Percentiles rank a stretch among this genome's conserved stretches.
These are phyloP conservation scores for Tipula vernalis DNA, from an alignment of 2,888 invertebrate species.

Conservation along the genomic window DNA sequence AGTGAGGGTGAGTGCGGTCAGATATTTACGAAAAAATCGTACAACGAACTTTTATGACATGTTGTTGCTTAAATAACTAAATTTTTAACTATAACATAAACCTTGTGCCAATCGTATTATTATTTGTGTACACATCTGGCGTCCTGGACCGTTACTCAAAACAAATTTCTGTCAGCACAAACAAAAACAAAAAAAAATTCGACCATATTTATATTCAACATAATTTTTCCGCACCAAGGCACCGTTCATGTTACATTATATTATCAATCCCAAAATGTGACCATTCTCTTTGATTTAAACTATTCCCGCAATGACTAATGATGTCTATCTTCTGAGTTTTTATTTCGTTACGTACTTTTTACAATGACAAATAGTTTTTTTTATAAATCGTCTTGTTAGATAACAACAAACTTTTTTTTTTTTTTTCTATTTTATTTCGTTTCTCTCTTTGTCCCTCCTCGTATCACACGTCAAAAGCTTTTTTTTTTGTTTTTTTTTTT, in stretches of 20 bases:
- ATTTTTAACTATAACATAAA: too few species aligned
- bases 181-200: background rate
- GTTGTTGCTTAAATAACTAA: too few species aligned
- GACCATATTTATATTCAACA: background rate
- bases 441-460: background rate
- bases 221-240: background rate
- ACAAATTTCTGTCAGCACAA: background rate
- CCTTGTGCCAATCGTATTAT: background rate
- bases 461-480: background rate
- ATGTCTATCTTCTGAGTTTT: background rate
- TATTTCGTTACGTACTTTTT: background rate
- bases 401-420: background rate
- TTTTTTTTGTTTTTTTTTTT: background rate
- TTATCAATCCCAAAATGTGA: background rate
- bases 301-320: background rate
- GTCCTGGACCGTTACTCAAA: background rate
- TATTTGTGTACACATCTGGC: background rate
- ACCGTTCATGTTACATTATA: background rate
- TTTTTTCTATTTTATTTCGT: background rate
- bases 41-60: too few species aligned
- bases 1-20: background rate
- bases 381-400: background rate
- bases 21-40: too few species aligned
- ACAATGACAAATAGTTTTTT: conserved; percentile 1
- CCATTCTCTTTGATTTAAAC: background rate